Evolutionary conservation across 2,797 vertebrate species (phyloP).

Genomic region (Epinephelus awoara): DNA sequence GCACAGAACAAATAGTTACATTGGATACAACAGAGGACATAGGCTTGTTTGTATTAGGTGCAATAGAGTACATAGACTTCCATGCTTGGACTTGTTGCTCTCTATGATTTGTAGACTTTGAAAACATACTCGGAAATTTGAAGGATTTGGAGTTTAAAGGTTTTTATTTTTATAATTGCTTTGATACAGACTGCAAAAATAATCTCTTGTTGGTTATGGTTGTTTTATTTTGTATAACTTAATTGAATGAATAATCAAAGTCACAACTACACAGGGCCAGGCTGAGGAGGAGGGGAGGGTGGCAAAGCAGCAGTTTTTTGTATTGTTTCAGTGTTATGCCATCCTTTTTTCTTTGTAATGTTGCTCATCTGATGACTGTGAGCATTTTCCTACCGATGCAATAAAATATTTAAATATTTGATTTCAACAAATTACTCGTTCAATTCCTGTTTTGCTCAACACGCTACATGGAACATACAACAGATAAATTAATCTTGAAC

Average conservation of each 20-base stretch:
- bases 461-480: neutral
- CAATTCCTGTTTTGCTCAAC: constrained; percentile 34
- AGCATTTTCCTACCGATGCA: constrained; percentile 88
- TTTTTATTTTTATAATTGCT: constrained; percentile 90
- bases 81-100: constrained; percentile 74
- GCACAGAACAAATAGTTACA: constrained; percentile 70
- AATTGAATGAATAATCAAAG: constrained; percentile 45
- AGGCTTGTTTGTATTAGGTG: constrained; percentile 65
- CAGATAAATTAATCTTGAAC: neutral
- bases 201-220: constrained; percentile 66
- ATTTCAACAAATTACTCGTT: constrained; percentile 61
- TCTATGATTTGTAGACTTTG: constrained; percentile 72
- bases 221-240: constrained; percentile 75
- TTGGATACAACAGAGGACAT: constrained; percentile 62
- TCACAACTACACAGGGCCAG: constrained; percentile 27
- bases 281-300: constrained; percentile 27
- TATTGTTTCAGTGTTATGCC: constrained; percentile 75
- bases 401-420: constrained; percentile 84
- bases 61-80: constrained; percentile 68
- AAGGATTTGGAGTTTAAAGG: constrained; percentile 77
- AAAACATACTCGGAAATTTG: constrained; percentile 71
- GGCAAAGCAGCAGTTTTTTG: constrained; percentile 48
- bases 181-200: constrained; percentile 86
- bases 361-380: constrained; percentile 77
- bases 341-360: constrained; percentile 78